Evolutionary conservation across 2,113 vertebrate genomes (phyloP).

Genomic region (Oostethus manadensis): DNA sequence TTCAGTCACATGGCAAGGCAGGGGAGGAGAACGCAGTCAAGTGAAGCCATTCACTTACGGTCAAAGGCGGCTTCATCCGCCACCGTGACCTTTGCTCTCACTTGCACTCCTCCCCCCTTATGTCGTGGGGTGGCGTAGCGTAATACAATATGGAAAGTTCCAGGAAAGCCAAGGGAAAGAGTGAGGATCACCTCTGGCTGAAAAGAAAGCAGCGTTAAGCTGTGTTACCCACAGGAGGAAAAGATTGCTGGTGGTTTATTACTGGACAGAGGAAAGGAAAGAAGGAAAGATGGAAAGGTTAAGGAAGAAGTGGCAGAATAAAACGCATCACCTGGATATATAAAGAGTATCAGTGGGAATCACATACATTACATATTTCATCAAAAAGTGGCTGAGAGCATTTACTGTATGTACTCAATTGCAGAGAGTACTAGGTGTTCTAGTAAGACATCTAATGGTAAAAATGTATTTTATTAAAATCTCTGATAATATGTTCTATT

Average conservation of each 20-base stretch:
- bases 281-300: constrained; percentile 1
- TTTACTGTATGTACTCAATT: constrained; percentile 15
- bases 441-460: too few relatives aligned
- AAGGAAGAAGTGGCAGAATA: constrained; percentile 5
- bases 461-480: too few relatives aligned
- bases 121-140: constrained; percentile 71
- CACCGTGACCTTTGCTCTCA: constrained; percentile 72
- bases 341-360: background rate
- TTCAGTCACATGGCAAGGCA: constrained; percentile 33
- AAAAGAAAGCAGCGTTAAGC: constrained; percentile 72
- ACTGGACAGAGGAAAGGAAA: constrained; percentile 18
- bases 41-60: constrained; percentile 76
- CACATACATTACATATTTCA: too few relatives aligned
- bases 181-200: constrained; percentile 79
- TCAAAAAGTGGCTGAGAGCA: background rate
- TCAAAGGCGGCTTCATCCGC: constrained; percentile 75
- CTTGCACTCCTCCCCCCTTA: constrained; percentile 59
- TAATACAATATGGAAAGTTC: constrained; percentile 76
- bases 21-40: constrained; percentile 17
- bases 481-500: too few relatives aligned
- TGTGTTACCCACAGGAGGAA: constrained; percentile 6
- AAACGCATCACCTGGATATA: background rate
- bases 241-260: constrained; percentile 12
- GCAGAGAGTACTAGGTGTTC: too few relatives aligned
- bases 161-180: constrained; percentile 75